Base-by-base conservation (phyloP, 2,113 vertebrate genomes). In the Psophia crepitans region DNA sequence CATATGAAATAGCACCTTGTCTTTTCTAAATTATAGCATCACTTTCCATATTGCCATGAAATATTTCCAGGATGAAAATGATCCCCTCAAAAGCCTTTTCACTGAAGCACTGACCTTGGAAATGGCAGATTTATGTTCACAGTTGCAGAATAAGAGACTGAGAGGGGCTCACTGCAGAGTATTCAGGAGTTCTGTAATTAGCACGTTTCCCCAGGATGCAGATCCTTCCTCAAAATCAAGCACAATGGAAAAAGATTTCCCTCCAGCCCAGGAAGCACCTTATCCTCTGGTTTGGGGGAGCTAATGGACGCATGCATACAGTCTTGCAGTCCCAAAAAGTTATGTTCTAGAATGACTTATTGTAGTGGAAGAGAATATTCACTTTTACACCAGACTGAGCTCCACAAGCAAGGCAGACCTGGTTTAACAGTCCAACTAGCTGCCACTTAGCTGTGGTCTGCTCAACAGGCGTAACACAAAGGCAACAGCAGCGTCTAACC, bases 261-360 rank as follows among this genome's bases (percentile, higher is more conserved):
- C 22, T 77, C 8, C 27, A 35, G 13, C 26, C 18, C 14, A 60
- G 60, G 63, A 51, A 84, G 48, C 1, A 65, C 48, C 6, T 75
- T 23, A 54, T 8, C 28, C 14, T 35, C 12, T 10, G 27, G 8
- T 70, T 74, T 77, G 32, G 9, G 8, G 19, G 14, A 53, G 61
- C 14, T 57, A 77, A 69, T 24, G 33, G 26, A 26, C 18, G 18
- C 0, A 0, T 26, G 3, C 49, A 30, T 27, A 37, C 5, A 43
- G 18, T 8, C 30, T 81, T 57, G 16, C 14, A 37, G 20, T 23
- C 33, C 41, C 32, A 48, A 54, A 81, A 64, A 70, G 8, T n/a
- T n/a, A 51, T 10, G 4, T 43, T 86, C 49, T 46, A 65, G 33
- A 18, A 53, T 17, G 9, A 5, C 7, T 5, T 68, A 51, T 69